These are phyloP conservation scores for Pipistrellus nathusii DNA, from an alignment of 2,797 vertebrate genomes.

Conservation along the genomic window DNA sequence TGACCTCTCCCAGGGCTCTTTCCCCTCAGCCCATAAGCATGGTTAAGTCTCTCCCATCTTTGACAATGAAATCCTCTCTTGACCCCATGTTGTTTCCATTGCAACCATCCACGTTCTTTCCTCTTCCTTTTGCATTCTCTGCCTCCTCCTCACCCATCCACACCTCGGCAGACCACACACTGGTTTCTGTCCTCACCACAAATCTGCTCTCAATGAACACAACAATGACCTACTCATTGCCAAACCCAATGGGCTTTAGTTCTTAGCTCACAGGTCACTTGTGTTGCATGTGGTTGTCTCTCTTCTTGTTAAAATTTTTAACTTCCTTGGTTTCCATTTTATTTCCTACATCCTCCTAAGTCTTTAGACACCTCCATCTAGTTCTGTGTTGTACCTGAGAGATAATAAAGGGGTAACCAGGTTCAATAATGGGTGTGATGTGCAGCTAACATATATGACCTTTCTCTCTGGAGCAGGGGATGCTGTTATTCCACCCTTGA, in stretches of 20 bases:
- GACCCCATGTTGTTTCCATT: not conserved
- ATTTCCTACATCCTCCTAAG: not conserved
- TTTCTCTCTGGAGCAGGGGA: not conserved
- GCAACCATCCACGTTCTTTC: not conserved
- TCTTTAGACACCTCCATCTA: not conserved
- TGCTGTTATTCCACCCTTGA: not conserved
- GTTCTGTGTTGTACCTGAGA: not conserved
- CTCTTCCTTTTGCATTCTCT: not conserved
- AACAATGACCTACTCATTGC: not conserved
- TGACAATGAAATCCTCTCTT: not conserved
- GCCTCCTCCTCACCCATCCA: not conserved
- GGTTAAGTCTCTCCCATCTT: not conserved
- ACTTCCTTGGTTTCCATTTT: slow-evolving; percentile 16
- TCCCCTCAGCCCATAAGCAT: not conserved
- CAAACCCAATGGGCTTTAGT: not conserved
- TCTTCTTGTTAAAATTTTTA: not conserved
- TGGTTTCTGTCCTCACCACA: not conserved
- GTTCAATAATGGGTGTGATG: not conserved
- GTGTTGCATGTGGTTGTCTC: not conserved
- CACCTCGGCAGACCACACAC: not conserved
- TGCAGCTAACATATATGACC: not conserved
- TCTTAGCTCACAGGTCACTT: not conserved
- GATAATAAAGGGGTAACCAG: not conserved
- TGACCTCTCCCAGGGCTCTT: not conserved
- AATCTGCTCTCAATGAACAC: not conserved